Conservation (phyloP, 2,113 vertebrate genomes). For the Mohoua ochrocephala region DNA sequence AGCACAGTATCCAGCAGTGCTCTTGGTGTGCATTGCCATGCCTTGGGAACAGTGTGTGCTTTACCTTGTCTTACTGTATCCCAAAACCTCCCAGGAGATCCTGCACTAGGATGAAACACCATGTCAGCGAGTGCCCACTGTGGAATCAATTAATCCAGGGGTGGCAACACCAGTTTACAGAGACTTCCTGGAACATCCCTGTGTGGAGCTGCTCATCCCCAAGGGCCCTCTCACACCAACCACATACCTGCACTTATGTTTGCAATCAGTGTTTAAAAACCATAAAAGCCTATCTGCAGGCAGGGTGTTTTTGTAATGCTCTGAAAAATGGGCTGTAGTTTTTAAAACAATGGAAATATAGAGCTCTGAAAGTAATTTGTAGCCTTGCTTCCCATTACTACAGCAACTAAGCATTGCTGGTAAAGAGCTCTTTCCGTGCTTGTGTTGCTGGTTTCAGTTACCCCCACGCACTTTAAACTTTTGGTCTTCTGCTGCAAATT, state of each 20-base stretch:
- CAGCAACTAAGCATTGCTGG: neutral
- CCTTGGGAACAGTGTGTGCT: neutral
- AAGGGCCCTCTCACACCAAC: neutral
- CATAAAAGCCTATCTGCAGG: neutral
- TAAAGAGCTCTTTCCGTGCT: neutral
- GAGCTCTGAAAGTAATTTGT: neutral
- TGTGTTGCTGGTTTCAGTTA: neutral
- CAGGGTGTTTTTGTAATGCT: neutral
- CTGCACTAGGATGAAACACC: neutral
- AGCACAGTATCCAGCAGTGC: rapidly evolving
- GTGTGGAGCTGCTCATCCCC: neutral
- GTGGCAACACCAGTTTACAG: neutral
- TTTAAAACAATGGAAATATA: neutral
- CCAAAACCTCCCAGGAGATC: neutral
- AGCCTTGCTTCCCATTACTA: neutral
- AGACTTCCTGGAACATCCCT: neutral
- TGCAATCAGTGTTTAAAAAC: neutral
- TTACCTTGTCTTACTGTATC: neutral
- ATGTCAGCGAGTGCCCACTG: rapidly evolving
- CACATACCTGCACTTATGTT: neutral
- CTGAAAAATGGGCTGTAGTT: neutral
- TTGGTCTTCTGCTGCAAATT: neutral
- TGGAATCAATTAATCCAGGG: neutral
- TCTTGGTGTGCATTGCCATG: neutral
- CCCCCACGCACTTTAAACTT: neutral